phyloP scores from a whole-genome alignment of 2,113 vertebrate species.

The Brachyhypopomus gauderio region DNA sequence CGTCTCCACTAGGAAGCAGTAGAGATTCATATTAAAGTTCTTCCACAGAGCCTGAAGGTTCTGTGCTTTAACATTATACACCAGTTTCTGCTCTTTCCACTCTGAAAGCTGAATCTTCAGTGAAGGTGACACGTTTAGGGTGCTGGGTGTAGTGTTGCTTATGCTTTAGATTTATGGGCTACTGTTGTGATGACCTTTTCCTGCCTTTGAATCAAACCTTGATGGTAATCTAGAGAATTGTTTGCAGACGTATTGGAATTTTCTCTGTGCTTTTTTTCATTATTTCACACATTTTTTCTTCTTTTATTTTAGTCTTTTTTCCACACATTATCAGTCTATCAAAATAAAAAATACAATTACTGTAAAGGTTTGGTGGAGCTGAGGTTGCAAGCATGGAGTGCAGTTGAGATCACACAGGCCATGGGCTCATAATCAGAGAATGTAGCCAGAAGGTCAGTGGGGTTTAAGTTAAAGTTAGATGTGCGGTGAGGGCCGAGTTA shows the following conservation, averaged over 20 bases:
- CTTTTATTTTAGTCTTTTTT: background rate
- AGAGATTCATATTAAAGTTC: background rate
- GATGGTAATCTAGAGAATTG: background rate
- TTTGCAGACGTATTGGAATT: background rate
- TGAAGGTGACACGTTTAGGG: background rate
- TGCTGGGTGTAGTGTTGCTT: background rate
- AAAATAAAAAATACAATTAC: background rate
- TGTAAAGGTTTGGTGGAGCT: background rate
- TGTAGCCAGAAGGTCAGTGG: background rate
- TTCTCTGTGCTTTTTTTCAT: background rate
- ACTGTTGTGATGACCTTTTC: background rate
- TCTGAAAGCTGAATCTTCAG: background rate
- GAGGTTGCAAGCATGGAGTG: background rate
- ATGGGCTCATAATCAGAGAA: background rate
- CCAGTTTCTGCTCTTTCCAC: background rate
- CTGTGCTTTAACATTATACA: background rate
- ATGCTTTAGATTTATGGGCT: background rate
- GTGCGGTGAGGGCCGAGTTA: background rate
- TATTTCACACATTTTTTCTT: no score
- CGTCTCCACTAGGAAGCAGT: constrained; percentile 39
- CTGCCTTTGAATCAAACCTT: background rate
- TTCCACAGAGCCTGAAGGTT: background rate
- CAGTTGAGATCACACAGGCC: background rate
- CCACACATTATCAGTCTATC: background rate
- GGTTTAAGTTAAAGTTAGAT: background rate